These are phyloP conservation scores for Bothrops jararaca DNA, from an alignment of 2,113 vertebrate species.

Conservation along the genomic window DNA sequence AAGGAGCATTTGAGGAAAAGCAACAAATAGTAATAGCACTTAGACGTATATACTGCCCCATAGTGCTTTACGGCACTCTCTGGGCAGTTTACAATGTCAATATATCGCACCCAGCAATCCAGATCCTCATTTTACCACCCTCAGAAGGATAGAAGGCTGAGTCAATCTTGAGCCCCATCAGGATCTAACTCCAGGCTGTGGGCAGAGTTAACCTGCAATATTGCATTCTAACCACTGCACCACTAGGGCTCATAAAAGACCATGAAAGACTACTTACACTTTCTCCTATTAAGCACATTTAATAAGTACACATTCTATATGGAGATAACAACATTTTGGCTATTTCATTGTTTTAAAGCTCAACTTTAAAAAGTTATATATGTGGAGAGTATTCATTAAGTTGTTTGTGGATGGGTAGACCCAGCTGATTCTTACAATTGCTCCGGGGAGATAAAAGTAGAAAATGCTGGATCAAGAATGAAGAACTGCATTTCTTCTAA, in stretches of 20 bases:
- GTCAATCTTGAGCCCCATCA: not conserved
- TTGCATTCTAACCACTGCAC: not conserved
- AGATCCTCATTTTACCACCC: not conserved
- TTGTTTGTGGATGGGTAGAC: not conserved
- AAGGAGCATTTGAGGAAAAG: not conserved
- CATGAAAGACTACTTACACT: not conserved
- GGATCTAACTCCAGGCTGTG: not conserved
- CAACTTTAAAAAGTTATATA: constrained; percentile 10
- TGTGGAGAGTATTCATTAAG: not conserved
- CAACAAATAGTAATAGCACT: not conserved
- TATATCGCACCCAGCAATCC: not conserved
- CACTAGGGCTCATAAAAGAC: not conserved
- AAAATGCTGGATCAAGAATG: not conserved
- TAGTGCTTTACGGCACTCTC: not conserved
- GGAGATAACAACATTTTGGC: not conserved
- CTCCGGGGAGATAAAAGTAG: too few species aligned
- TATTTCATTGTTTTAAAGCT: not conserved
- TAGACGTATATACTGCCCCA: not conserved
- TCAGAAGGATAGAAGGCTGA: not conserved
- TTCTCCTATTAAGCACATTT: constrained; percentile 40
- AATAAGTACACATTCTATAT: constrained; percentile 45
- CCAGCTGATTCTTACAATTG: too few species aligned
- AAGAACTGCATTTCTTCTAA: not conserved
- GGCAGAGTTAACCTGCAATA: not conserved
- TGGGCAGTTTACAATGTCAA: not conserved